Percentiles rank a stretch among this genome's conserved stretches.
phyloP scores from a whole-genome alignment of 1,140 invertebrate species.

The Yoshiicerus persimilis region DNA sequence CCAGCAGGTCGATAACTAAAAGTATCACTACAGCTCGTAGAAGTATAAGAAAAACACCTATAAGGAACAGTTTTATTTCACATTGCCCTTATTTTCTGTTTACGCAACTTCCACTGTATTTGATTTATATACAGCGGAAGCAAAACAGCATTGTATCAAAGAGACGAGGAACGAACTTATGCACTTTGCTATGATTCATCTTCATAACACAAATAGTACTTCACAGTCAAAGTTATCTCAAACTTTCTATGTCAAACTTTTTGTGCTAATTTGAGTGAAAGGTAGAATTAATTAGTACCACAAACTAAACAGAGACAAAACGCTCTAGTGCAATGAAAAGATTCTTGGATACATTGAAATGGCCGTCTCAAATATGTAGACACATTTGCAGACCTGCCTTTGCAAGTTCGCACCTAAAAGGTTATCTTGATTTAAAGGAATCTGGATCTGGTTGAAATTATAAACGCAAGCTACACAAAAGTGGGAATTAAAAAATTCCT shows the following conservation, averaged over 20 bases:
- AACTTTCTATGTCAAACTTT: slow-evolving; percentile 2
- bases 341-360: not conserved
- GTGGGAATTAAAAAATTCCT: no score
- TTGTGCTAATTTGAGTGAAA: not conserved
- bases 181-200: slow-evolving; percentile 8
- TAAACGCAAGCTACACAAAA: no score
- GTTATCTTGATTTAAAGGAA: not conserved
- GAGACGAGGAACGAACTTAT: not conserved
- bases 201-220: not conserved
- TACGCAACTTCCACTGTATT: not conserved
- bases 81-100: no score
- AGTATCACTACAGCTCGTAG: no score
- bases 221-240: not conserved
- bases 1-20: no score
- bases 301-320: not conserved
- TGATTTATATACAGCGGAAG: not conserved
- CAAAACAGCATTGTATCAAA: not conserved
- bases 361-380: not conserved
- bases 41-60: no score
- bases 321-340: not conserved
- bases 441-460: not conserved
- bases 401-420: not conserved
- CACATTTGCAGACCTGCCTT: not conserved
- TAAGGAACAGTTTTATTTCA: no score
- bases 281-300: slow-evolving; percentile 4